Conservation (phyloP, 2,888 invertebrate species). For the Embidobia sp. region DNA sequence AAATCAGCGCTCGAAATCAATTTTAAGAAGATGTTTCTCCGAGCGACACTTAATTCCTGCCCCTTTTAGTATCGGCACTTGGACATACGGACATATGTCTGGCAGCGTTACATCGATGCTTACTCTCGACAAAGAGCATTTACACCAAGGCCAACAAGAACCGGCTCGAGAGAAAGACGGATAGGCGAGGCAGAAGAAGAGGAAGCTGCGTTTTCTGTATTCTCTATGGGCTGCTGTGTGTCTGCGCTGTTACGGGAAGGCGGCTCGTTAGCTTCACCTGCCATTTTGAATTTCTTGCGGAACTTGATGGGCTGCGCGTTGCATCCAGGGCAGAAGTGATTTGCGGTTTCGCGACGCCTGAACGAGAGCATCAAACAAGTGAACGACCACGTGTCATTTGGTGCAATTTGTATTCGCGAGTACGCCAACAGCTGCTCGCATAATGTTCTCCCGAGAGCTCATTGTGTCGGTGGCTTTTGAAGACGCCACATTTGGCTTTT, state of each 20-base stretch:
- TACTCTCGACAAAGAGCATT: conserved; percentile 38
- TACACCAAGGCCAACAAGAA: conserved; percentile 49
- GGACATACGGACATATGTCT: conserved; percentile 58
- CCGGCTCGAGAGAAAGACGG: conserved; percentile 9
- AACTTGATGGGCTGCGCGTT: conserved; percentile 42
- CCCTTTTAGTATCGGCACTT: conserved; percentile 51
- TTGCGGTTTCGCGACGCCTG: conserved; percentile 69
- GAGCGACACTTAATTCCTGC: conserved; percentile 47
- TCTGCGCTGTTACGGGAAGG: conserved; percentile 62
- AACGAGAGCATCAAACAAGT: conserved; percentile 36
- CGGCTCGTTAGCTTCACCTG: conserved; percentile 73
- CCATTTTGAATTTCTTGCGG: conserved; percentile 72
- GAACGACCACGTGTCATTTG: conserved; percentile 69
- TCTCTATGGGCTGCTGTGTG: conserved; percentile 47
- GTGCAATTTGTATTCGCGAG: conserved; percentile 75
- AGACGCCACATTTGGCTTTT: conserved; percentile 57
- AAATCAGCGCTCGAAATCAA: conserved; percentile 37
- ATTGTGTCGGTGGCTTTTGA: conserved; percentile 73
- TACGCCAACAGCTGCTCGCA: conserved; percentile 50
- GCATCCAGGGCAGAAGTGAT: conserved; percentile 67
- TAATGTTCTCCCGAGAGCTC: conserved; percentile 58
- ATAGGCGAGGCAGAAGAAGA: conserved; percentile 23
- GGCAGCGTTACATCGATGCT: conserved; percentile 51
- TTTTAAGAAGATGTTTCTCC: conserved; percentile 59
- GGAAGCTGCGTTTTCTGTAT: conserved; percentile 46